A percentile compares a stretch with the other conserved stretches of the same genome.
Evolutionary conservation across 2,113 vertebrate genomes (phyloP).

Genomic region (Dipodomys ordii): DNA sequence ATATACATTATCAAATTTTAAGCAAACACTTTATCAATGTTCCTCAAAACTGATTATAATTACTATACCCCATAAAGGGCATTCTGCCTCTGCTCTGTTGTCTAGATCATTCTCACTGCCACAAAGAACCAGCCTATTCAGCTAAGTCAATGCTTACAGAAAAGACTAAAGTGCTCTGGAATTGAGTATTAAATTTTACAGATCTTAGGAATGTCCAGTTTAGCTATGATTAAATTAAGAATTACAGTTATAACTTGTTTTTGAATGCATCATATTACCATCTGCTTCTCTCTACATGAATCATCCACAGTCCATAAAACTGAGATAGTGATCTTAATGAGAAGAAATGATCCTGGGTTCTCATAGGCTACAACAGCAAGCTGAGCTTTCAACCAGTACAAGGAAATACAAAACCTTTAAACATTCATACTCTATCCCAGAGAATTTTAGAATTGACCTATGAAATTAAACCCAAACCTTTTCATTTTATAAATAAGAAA

Average conservation of each 20-base stretch:
- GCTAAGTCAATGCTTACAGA: slow-evolving; percentile 52
- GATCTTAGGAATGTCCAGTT: slow-evolving; percentile 69
- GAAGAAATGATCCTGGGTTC: slow-evolving; percentile 41
- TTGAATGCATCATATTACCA: background rate
- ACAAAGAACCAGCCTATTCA: slow-evolving; percentile 65
- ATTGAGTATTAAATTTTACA: slow-evolving; percentile 77
- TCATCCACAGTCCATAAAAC: slow-evolving; percentile 21
- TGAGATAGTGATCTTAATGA: slow-evolving; percentile 60
- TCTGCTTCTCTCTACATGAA: slow-evolving; percentile 30
- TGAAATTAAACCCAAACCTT: background rate
- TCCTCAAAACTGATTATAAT: slow-evolving; percentile 59
- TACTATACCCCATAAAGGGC: background rate
- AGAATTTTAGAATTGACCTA: background rate
- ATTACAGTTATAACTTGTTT: slow-evolving; percentile 32
- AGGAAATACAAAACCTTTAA: background rate
- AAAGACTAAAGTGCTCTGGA: slow-evolving; percentile 76
- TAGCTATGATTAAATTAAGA: slow-evolving; percentile 79
- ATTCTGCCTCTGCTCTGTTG: background rate
- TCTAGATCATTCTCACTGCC: background rate
- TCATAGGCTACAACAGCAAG: slow-evolving; percentile 26
- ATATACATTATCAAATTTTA: background rate
- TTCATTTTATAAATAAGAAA: background rate
- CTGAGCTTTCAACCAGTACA: background rate
- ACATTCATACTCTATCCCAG: background rate
- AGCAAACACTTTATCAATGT: slow-evolving; percentile 64